A percentile compares a stretch with the other conserved stretches of the same genome.
phyloP scores from a whole-genome alignment of 2,113 vertebrate genomes.

The Xenopus borealis region DNA sequence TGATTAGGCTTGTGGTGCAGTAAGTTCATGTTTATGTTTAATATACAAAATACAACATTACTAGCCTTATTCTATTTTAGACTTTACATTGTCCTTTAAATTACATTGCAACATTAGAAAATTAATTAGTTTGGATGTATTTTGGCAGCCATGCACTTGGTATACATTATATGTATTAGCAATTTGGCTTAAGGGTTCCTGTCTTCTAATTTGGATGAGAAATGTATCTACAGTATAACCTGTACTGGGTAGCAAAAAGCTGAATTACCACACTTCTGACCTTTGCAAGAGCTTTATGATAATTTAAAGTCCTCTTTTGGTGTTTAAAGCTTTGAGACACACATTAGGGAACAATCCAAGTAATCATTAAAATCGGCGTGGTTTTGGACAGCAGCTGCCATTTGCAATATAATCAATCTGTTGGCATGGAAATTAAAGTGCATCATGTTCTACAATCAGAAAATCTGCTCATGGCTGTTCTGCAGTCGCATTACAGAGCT shows the following conservation, averaged over 20 bases:
- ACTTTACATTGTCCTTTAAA: too few relatives aligned
- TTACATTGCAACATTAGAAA: too few relatives aligned
- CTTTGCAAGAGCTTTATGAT: conserved; percentile 2
- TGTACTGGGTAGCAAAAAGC: neutral
- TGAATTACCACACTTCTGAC: neutral
- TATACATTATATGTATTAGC: too few relatives aligned
- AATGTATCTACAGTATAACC: too few relatives aligned
- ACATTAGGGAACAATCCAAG: conserved; percentile 27
- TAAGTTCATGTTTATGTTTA: too few relatives aligned
- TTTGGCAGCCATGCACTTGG: too few relatives aligned
- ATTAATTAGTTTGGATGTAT: too few relatives aligned
- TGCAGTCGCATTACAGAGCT: conserved; percentile 15
- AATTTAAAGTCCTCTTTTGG: conserved; percentile 1
- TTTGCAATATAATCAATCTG: conserved; percentile 33
- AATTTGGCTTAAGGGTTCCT: too few relatives aligned
- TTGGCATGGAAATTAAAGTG: conserved; percentile 32
- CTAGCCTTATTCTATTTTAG: too few relatives aligned
- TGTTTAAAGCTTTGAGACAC: conserved; percentile 16
- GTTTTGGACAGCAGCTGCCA: conserved; percentile 31
- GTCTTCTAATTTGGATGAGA: too few relatives aligned
- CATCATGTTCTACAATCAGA: conserved; percentile 1
- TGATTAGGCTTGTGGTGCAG: too few relatives aligned
- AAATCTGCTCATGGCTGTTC: conserved; percentile 19
- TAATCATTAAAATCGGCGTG: conserved; percentile 35
- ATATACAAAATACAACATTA: too few relatives aligned